Evolutionary conservation across 2,888 invertebrate species (phyloP), one percentile per base, ranked within the genome.

Genomic region (Oxyteleia sp.): DNA sequence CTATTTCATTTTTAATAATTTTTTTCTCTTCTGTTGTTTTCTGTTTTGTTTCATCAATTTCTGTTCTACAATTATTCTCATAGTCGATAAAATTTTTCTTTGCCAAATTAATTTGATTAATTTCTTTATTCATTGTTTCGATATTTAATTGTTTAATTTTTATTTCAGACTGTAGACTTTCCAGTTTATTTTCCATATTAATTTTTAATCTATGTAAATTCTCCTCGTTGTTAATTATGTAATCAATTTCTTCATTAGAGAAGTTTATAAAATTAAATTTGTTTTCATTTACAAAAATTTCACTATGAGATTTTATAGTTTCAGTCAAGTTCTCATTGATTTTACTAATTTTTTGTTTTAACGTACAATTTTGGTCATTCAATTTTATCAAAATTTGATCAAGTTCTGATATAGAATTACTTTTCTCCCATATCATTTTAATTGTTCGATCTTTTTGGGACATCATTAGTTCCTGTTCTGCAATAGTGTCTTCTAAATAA

Each of bases 401-500:
- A 0, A 57, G 32, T 18, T 69, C 53, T 4, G 15, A 29, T 8
- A 55, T 32, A n/a, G 43, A 23, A 0, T 35, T 45, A n/a, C 15
- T 38, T n/a, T 32, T 32, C 20, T 53, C 43, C 4, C 38, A n/a
- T 0, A 53, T 29, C 11, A 68, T 4, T 43, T 53, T 53, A 11
- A 53, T 43, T 0, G 20, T 29, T 11, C 43, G 29, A 0, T 43
- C 43, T 41, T 53, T 53, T 11, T 20, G 26, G 1, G 18, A 43
- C 8, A 29, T 4, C 43, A 69, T 43, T n/a, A 7, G 10, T 29
- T 45, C 32, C 4, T 43, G 45, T 11, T 55, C 55, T n/a, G 2
- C n/a, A 16, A 55, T 3, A 2, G 32, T 10, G 1, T 69, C 68
- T 15, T 63, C 55, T n/a, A 74, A 23, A 0, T 63, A 51, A 15